Evolutionary conservation across 2,888 invertebrate species (phyloP).

Genomic region (Archaeoteleia sp.): DNA sequence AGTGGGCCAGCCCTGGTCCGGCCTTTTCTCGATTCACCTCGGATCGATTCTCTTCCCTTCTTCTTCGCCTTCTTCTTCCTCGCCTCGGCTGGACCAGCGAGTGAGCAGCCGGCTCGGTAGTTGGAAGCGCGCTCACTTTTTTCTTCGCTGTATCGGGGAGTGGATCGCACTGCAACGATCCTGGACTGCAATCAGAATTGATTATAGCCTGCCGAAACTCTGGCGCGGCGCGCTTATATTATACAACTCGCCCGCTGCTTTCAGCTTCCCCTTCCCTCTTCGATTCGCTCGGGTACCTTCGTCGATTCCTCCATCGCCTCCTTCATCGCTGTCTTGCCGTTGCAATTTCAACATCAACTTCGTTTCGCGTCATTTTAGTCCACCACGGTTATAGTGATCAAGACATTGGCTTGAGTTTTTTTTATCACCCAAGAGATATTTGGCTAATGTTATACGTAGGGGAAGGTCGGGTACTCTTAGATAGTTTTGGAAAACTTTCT

Average conservation of each 20-base stretch:
- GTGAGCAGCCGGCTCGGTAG: slow-evolving; percentile 65
- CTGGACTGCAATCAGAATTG: slow-evolving; percentile 74
- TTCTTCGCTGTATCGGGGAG: slow-evolving; percentile 72
- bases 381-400: slow-evolving; percentile 20
- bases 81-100: slow-evolving; percentile 32
- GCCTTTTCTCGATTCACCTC: slow-evolving; percentile 48
- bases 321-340: slow-evolving; percentile 17
- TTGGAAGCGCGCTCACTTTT: slow-evolving; percentile 69
- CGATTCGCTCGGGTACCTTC: slow-evolving; percentile 50
- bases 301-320: slow-evolving; percentile 49
- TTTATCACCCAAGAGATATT: slow-evolving; percentile 30
- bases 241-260: slow-evolving; percentile 68
- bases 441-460: too few relatives aligned
- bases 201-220: slow-evolving; percentile 75
- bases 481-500: too few relatives aligned
- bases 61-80: slow-evolving; percentile 24
- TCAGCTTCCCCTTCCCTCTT: slow-evolving; percentile 39
- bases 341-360: slow-evolving; percentile 11
- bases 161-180: slow-evolving; percentile 71
- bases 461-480: too few relatives aligned
- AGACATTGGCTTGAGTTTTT: slow-evolving; percentile 36
- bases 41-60: slow-evolving; percentile 40
- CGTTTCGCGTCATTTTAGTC: slow-evolving; percentile 32
- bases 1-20: slow-evolving; percentile 28
- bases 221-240: slow-evolving; percentile 68